Evolutionary conservation across 2,888 invertebrate species (phyloP).

Genomic region (Rhagonycha fulva): DNA sequence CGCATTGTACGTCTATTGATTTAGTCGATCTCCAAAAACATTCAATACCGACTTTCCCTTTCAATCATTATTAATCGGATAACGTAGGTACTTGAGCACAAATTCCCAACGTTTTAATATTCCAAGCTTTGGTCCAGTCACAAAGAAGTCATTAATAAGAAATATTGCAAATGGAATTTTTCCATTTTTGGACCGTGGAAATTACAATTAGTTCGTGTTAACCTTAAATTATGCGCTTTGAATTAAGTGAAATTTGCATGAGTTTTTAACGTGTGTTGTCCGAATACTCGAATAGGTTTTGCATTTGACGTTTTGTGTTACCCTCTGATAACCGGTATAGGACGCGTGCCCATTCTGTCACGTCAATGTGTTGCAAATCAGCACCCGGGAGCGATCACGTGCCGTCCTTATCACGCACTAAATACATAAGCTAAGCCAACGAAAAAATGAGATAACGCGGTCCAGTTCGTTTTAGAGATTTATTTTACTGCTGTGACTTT

Average conservation of each 20-base stretch:
- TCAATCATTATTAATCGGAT: not conserved
- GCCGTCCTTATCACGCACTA: constrained; percentile 41
- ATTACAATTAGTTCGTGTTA: not conserved
- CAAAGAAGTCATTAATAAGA: not conserved
- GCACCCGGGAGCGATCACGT: constrained; percentile 42
- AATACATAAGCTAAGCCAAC: constrained; percentile 38
- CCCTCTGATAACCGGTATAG: constrained; percentile 35
- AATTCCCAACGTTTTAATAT: not conserved
- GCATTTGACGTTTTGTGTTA: constrained; percentile 28
- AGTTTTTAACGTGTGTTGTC: constrained; percentile 10
- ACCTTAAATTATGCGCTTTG: constrained; percentile 19
- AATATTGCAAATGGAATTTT: not conserved
- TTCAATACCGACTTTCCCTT: not conserved
- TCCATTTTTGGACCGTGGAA: not conserved
- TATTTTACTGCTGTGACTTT: constrained; percentile 6
- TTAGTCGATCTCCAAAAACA: not conserved
- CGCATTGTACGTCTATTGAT: not conserved
- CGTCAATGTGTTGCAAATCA: constrained; percentile 49
- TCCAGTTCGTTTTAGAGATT: constrained; percentile 7
- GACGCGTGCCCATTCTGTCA: constrained; percentile 47
- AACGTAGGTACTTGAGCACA: not conserved
- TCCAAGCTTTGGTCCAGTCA: not conserved
- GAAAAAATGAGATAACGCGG: constrained; percentile 32
- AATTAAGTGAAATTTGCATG: constrained; percentile 24
- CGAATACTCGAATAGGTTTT: constrained; percentile 20